These are phyloP conservation scores for Penaeus chinensis DNA, from an alignment of 1,140 invertebrate species.

Conservation along the genomic window DNA sequence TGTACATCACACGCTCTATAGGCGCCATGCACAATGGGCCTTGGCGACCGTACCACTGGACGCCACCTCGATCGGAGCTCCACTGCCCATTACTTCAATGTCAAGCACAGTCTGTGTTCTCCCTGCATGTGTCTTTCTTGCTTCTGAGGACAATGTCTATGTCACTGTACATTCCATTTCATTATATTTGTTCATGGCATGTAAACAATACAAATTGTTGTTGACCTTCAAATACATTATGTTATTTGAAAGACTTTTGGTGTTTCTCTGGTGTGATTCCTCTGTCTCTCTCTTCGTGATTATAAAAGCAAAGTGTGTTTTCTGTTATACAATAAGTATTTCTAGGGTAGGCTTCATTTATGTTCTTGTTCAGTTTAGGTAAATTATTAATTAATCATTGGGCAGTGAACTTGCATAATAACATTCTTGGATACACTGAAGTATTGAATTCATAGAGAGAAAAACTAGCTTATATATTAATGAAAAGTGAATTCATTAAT, in stretches of 20 bases:
- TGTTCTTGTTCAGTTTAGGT: no score
- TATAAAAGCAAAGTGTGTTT: background rate
- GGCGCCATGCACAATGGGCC: conserved; percentile 46
- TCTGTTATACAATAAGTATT: conserved; percentile 4
- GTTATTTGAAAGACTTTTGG: conserved; percentile 62
- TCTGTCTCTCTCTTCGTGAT: conserved; percentile 25
- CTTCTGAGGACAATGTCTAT: conserved; percentile 61
- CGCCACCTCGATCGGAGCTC: conserved; percentile 32
- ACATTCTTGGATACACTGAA: no score
- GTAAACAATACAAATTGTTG: conserved; percentile 64
- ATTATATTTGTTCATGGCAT: conserved; percentile 64
- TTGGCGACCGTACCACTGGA: conserved; percentile 39
- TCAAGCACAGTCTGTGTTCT: conserved; percentile 61
- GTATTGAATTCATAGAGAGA: no score
- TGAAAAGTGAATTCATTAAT: no score
- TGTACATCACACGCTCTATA: conserved; percentile 8
- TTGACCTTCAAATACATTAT: conserved; percentile 64
- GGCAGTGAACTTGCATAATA: no score
- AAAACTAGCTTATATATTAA: no score
- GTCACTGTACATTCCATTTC: conserved; percentile 63
- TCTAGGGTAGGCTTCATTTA: no score
- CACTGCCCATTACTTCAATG: conserved; percentile 59
- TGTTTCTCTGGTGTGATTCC: conserved; percentile 62
- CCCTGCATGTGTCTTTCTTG: conserved; percentile 60
- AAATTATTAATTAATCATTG: no score